phyloP scores from a whole-genome alignment of 2,888 invertebrate genomes.

The Aricia artaxerxes region DNA sequence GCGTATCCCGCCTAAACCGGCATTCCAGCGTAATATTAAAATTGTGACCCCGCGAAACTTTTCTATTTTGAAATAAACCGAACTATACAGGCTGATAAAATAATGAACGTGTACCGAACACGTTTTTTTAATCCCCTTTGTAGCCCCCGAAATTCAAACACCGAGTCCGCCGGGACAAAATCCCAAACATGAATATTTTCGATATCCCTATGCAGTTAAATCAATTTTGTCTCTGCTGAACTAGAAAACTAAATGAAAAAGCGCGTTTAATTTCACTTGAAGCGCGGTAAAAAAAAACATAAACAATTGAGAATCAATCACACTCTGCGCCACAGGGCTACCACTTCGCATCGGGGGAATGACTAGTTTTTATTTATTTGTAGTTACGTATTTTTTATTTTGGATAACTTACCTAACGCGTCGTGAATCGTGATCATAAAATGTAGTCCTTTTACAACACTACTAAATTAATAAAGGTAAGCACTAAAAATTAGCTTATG shows the following conservation, averaged over 20 bases:
- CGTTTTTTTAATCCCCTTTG: constrained; percentile 11
- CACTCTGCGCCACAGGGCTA: constrained; percentile 18
- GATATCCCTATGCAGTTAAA: constrained; percentile 29
- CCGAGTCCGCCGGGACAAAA: background rate
- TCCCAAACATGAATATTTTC: constrained; percentile 18
- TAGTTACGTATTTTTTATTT: too few relatives aligned
- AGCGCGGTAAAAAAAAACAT: constrained; percentile 32
- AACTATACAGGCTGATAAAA: constrained; percentile 14
- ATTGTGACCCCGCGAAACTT: background rate
- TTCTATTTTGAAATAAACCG: background rate
- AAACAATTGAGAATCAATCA: constrained; percentile 42
- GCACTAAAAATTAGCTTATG: too few relatives aligned
- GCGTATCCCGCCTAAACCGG: background rate
- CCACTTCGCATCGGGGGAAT: background rate
- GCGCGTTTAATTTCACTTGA: constrained; percentile 38
- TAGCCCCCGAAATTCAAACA: background rate
- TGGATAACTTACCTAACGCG: too few relatives aligned
- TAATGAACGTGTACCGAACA: background rate
- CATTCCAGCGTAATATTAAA: background rate
- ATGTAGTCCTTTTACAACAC: too few relatives aligned
- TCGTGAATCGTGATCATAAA: too few relatives aligned
- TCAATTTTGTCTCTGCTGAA: constrained; percentile 29
- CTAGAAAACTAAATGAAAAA: constrained; percentile 36
- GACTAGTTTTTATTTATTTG: too few relatives aligned
- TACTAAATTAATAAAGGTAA: too few relatives aligned